These are phyloP conservation scores for Neria commutata DNA, from an alignment of 2,888 invertebrate genomes.

Conservation along the genomic window DNA sequence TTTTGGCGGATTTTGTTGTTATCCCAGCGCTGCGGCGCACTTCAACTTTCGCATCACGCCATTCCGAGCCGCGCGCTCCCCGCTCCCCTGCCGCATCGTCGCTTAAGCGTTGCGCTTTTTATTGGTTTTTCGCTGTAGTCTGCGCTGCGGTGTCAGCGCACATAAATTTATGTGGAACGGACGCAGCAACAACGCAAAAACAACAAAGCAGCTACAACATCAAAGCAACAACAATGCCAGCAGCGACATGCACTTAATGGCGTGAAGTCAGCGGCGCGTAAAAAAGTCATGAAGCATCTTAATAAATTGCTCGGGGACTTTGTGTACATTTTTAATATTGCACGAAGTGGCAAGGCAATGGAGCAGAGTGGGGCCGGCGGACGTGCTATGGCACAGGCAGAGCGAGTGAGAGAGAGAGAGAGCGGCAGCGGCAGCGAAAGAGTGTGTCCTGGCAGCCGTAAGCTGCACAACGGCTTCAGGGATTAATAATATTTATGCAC, in stretches of 20 bases:
- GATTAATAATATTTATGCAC: constrained; percentile 55
- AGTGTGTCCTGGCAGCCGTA: background rate
- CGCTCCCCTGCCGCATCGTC: constrained; percentile 16
- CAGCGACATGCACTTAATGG: constrained; percentile 45
- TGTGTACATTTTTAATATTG: constrained; percentile 53
- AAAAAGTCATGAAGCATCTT: constrained; percentile 59
- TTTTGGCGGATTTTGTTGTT: constrained; percentile 11
- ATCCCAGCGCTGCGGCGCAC: constrained; percentile 15
- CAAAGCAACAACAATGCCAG: background rate
- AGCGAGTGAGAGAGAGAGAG: constrained; percentile 22
- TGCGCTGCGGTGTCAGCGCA: background rate
- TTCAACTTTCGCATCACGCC: constrained; percentile 9
- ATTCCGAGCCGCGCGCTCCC: background rate
- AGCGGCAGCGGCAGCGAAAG: background rate
- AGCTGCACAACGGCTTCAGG: too few species aligned
- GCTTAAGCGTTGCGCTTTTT: constrained; percentile 30
- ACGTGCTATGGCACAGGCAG: constrained; percentile 8
- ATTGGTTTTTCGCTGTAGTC: constrained; percentile 24
- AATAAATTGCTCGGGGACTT: constrained; percentile 61
- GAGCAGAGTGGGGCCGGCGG: background rate
- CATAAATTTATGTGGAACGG: background rate
- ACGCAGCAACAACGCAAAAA: background rate
- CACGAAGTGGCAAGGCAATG: constrained; percentile 33
- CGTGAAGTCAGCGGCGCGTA: constrained; percentile 57
- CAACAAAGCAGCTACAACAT: background rate